Evolutionary conservation across 2,113 vertebrate species (phyloP).

Genomic region (Sceloporus undulatus): DNA sequence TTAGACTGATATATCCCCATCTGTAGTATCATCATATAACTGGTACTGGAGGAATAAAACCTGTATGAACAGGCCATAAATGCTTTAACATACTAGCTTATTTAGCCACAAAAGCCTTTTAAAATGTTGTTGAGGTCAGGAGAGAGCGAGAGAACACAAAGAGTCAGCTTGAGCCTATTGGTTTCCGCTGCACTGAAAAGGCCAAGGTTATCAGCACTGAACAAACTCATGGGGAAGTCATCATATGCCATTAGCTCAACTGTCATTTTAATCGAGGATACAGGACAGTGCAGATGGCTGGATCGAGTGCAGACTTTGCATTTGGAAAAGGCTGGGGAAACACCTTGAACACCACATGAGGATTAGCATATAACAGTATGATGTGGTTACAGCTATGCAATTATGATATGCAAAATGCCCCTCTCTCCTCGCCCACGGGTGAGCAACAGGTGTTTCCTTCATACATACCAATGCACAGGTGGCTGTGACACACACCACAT

Average conservation of each 20-base stretch:
- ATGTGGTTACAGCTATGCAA: background rate
- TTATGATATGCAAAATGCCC: background rate
- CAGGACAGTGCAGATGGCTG: background rate
- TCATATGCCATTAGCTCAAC: constrained; percentile 11
- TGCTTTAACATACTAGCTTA: background rate
- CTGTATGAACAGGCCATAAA: background rate
- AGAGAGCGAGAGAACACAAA: background rate
- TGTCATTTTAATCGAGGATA: background rate
- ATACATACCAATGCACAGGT: background rate
- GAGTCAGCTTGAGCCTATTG: constrained; percentile 20
- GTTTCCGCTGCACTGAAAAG: background rate
- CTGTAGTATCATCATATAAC: background rate
- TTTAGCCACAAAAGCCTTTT: background rate
- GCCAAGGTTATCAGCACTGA: constrained; percentile 16
- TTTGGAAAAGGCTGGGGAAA: background rate
- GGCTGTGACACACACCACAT: background rate
- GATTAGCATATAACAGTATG: background rate
- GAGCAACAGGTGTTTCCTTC: background rate
- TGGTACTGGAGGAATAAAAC: background rate
- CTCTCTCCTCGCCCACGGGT: background rate
- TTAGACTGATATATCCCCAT: background rate
- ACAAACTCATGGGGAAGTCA: constrained; percentile 10
- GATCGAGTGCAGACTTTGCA: background rate
- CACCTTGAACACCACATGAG: background rate
- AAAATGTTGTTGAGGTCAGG: background rate